Evolutionary conservation across 2,113 vertebrate genomes (phyloP).

Genomic region (Notechis scutatus): DNA sequence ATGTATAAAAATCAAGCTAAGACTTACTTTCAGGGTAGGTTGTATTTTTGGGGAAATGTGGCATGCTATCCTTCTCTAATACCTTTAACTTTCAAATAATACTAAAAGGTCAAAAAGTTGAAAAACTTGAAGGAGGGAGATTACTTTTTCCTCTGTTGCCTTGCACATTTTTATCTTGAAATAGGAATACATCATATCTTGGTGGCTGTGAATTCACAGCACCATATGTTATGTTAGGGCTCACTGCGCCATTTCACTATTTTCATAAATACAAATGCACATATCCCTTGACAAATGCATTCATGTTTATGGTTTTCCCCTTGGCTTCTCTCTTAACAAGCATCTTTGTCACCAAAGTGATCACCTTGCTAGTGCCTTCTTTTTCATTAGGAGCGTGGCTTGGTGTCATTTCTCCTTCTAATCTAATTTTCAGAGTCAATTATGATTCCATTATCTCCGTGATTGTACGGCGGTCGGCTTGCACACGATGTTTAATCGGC

Average conservation of each 20-base stretch:
- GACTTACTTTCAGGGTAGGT: too few relatives aligned
- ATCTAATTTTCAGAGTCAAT: constrained; percentile 55
- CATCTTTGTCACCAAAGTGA: constrained; percentile 22
- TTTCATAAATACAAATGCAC: neutral
- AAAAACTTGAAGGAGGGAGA: too few relatives aligned
- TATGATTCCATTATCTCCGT: constrained; percentile 51
- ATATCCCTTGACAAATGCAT: neutral
- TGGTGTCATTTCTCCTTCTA: constrained; percentile 42
- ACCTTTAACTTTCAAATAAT: too few relatives aligned
- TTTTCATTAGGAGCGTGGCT: constrained; percentile 31
- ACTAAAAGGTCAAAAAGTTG: too few relatives aligned
- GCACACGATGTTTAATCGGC: constrained; percentile 28
- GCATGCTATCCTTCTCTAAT: too few relatives aligned
- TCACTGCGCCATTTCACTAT: neutral
- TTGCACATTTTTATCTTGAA: neutral
- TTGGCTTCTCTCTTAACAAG: constrained; percentile 22
- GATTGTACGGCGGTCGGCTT: constrained; percentile 40
- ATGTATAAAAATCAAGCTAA: too few relatives aligned
- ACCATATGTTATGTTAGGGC: neutral
- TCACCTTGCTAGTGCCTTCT: constrained; percentile 15
- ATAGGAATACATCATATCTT: neutral
- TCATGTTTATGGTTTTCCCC: neutral
- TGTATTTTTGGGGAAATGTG: too few relatives aligned
- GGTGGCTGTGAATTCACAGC: neutral
- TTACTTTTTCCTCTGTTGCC: too few relatives aligned